A percentile compares a stretch with the other conserved stretches of the same genome.
Conservation (phyloP, 2,113 vertebrate species). For the Gambusia affinis region DNA sequence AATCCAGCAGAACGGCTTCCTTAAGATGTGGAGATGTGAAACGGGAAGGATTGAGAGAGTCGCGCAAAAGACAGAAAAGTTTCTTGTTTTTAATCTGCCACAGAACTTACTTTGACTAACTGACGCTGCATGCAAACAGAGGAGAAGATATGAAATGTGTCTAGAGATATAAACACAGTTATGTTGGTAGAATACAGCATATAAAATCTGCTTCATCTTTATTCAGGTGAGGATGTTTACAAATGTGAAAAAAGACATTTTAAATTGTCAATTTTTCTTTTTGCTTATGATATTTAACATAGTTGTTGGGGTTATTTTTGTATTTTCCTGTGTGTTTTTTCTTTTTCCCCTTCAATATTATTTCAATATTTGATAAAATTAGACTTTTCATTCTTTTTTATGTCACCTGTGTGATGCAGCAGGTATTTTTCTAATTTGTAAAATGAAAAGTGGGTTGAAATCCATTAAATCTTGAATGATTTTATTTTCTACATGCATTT, state of each 20-base stretch:
- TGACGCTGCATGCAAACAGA: neutral
- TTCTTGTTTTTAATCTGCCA: conserved; percentile 20
- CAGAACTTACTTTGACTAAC: neutral
- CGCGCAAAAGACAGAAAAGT: conserved; percentile 3
- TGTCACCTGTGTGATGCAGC: too few species aligned
- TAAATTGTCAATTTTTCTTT: neutral
- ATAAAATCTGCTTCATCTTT: neutral
- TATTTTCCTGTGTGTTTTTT: neutral
- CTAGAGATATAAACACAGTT: neutral
- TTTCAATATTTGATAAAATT: neutral
- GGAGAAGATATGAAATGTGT: neutral
- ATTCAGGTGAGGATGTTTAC: neutral
- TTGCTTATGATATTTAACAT: neutral
- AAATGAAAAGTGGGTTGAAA: too few species aligned
- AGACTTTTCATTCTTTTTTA: neutral
- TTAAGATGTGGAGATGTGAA: conserved; percentile 65
- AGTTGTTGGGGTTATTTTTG: neutral
- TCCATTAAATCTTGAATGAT: too few species aligned
- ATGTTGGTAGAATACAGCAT: neutral
- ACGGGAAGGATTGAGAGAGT: conserved; percentile 18
- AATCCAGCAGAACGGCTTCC: conserved; percentile 46
- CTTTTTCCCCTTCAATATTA: neutral
- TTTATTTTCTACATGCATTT: neutral
- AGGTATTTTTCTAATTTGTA: too few species aligned
- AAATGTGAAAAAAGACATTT: too few species aligned